A percentile compares a stretch with the other conserved stretches of the same genome.
These are phyloP conservation scores for Anthopleura xanthogrammica DNA, from an alignment of 92 coral and sea anemone species.

Conservation along the genomic window DNA sequence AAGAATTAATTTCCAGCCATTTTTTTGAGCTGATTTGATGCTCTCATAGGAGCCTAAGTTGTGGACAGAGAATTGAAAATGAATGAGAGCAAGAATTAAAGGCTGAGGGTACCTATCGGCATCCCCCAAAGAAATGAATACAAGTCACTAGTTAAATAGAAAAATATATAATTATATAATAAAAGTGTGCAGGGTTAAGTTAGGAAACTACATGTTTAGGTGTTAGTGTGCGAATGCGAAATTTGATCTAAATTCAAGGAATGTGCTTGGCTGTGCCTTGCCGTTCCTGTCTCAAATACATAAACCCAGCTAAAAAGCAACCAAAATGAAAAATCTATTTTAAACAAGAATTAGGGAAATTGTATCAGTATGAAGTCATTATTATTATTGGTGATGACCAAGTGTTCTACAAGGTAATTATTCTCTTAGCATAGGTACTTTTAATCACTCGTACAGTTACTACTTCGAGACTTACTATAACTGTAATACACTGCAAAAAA, in stretches of 20 bases:
- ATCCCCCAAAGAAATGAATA: not conserved
- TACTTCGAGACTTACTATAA: not conserved
- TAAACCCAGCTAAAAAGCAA: not conserved
- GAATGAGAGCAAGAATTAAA: not conserved
- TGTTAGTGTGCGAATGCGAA: not conserved
- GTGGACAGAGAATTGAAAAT: not conserved
- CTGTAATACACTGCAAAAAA: not conserved
- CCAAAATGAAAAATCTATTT: slow-evolving; percentile 13
- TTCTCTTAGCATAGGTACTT: too few relatives aligned
- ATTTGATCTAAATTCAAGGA: slow-evolving; percentile 13
- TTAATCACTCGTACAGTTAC: too few relatives aligned
- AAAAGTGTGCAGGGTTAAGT: slow-evolving; percentile 7
- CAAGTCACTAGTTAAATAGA: slow-evolving; percentile 1
- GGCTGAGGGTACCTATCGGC: not conserved
- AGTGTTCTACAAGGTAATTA: too few relatives aligned
- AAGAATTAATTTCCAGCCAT: not conserved
- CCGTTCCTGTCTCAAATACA: slow-evolving; percentile 4
- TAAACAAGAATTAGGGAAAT: slow-evolving; percentile 23
- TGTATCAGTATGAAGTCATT: not conserved
- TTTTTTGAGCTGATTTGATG: not conserved
- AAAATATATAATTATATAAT: not conserved
- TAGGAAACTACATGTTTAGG: not conserved
- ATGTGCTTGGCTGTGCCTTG: slow-evolving; percentile 31
- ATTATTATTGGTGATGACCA: too few relatives aligned
- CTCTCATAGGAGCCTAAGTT: not conserved